These are phyloP conservation scores for Camelus dromedarius DNA, from an alignment of 2,113 vertebrate genomes.

Conservation along the genomic window DNA sequence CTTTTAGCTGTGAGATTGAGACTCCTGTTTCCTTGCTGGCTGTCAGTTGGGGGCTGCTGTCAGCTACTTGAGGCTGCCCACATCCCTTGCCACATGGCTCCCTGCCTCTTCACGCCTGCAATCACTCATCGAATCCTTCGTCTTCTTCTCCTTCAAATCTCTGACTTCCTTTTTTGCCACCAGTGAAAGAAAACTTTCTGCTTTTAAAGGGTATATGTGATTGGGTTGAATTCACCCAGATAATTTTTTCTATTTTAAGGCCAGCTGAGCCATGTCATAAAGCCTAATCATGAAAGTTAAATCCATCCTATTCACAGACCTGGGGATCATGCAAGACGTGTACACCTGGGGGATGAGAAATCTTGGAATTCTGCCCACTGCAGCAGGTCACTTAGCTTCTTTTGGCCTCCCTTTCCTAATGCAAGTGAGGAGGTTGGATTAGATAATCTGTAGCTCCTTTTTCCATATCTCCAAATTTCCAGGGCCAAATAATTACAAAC, in stretches of 20 bases:
- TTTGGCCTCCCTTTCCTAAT: background rate
- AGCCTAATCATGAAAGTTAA: background rate
- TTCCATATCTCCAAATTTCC: background rate
- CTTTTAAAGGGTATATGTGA: conserved; percentile 2
- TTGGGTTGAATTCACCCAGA: background rate
- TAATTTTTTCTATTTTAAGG: background rate
- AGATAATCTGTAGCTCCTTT: background rate
- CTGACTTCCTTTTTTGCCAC: background rate
- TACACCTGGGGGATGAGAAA: background rate
- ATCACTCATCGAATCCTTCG: background rate
- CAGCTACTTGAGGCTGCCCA: background rate
- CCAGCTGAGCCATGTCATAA: background rate
- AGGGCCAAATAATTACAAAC: background rate
- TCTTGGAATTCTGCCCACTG: background rate
- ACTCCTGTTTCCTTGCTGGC: background rate
- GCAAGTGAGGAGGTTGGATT: background rate
- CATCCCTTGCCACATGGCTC: background rate
- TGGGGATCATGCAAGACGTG: background rate
- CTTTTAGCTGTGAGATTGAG: background rate
- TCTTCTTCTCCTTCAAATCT: background rate
- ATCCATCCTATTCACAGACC: background rate
- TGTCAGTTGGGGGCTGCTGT: background rate
- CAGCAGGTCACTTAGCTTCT: background rate
- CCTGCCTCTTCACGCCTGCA: background rate
- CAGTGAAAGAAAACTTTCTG: background rate